phyloP scores from a whole-genome alignment of 2,797 vertebrate genomes.

The Syndactyla subalaris region DNA sequence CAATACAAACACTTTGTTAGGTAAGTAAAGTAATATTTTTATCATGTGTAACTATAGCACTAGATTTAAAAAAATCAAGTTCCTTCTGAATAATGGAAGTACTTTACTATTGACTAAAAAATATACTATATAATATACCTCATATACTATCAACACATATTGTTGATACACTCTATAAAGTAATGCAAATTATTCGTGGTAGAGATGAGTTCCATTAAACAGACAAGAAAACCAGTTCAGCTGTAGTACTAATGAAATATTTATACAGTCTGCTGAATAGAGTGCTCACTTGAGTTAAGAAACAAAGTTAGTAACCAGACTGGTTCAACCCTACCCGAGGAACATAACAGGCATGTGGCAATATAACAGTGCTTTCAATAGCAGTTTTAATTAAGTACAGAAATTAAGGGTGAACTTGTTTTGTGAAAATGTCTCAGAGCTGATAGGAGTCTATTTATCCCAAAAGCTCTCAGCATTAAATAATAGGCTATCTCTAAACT shows the following conservation, averaged over 20 bases:
- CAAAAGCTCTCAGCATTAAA: not conserved
- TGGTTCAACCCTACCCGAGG: not conserved
- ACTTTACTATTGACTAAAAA: not conserved
- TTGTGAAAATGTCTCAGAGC: not conserved
- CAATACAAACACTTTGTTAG: not conserved
- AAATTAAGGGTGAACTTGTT: not conserved
- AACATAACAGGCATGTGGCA: rapidly evolving
- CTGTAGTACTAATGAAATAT: not conserved
- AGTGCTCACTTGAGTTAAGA: not conserved
- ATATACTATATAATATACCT: not conserved
- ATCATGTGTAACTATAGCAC: not conserved
- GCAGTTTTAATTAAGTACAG: not conserved
- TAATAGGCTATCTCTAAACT: not conserved
- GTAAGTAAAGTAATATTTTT: not conserved
- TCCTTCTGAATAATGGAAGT: not conserved
- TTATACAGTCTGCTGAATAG: not conserved
- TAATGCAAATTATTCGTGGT: not conserved
- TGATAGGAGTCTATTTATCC: not conserved
- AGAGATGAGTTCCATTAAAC: not conserved
- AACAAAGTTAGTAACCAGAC: not conserved
- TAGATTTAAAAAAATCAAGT: not conserved
- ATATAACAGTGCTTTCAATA: not conserved
- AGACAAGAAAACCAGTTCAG: not conserved
- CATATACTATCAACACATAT: not conserved
- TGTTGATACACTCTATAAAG: not conserved